Base-by-base conservation (phyloP, 2,888 invertebrate species). In the Abscondita cerata region DNA sequence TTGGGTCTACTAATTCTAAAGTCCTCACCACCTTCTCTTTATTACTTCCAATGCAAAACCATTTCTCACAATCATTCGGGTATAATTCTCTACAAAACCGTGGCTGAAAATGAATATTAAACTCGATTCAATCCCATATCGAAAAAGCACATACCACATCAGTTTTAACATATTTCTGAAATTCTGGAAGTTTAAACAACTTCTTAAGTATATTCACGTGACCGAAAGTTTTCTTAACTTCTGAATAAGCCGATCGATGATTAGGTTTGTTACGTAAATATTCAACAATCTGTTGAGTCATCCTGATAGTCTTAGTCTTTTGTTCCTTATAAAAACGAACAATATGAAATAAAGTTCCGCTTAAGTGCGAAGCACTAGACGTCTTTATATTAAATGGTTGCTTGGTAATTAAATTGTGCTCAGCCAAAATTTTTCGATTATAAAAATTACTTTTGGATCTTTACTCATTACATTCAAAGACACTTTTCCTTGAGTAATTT, bases 401-500 rank as follows among this genome's bases (percentile, higher is more conserved):
- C 68, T 87, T 86, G 0, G 81, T 83, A 34, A 91, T 82, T 5
- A 92, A 76, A 34, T 85, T 83, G 50, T 85, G 78, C 4, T 82
- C 78, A 1, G 84, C 65, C n/a, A 92, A 76, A 61, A 82, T 80
- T 74, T 89, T 89, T 51, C 89, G 81, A 64, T 85, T 82, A 73
- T 89, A 88, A 85, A 87, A 25, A 88, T 71, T 1, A 85, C 81
- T 72, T 89, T 89, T 0, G 87, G 76, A 76, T 89, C 88, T 68
- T 86, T 84, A 47, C 82, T 82, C 44, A 81, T 78, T 8, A 79
- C 70, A 47, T 79, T 75, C 6, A 90, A 73, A 6, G 89, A 87
- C 62, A 82, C 81, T 61, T 84, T 85, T 8, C 89, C 89, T 54
- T 86, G 84, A 0, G 90, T 89, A 3, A 87, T 81, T 79, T 90